Evolutionary conservation across 2,113 vertebrate genomes (phyloP), one percentile per base, ranked within the genome.

Genomic region (Spea multiplicata): DNA sequence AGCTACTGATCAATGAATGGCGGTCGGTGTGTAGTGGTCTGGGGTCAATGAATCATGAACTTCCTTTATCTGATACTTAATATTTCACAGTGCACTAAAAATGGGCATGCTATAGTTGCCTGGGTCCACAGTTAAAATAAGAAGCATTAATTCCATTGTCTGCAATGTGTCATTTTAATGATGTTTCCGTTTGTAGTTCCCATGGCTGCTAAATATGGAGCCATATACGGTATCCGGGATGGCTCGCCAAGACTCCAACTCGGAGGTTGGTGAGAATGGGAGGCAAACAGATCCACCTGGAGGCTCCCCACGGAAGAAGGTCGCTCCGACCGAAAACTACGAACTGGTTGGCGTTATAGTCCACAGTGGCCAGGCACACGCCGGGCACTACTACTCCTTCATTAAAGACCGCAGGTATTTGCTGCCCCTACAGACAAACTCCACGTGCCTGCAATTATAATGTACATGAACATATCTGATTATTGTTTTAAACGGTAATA

Each of bases 201-300:
- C 97, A 30, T 98, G 97, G 96, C 95, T 98, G 91, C 83, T 99
- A 81, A 99, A 99, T 88, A 99, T 99, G 97, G 97, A 99, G 87
- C 97, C 97, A 5, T 99, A 99, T 90, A 99, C 97, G 0, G 96
- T 99, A 64, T 93, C 96, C 0, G 97, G 97, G 76, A 99, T 98
- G 96, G 97, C 97, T 74, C 96, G 97, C 7, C 97, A 97, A 83
- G 97, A 99, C 85, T 97, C 95, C 0, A 98, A 95, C 71, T 91
- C 91, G 0, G 97, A 99, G 86, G 95, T 90, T 30, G 91, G 94
- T 2, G 97, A 98, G 82, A 95, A 93, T 0, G 92, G 95, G 3
- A 91, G 96, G 76, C 92, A 76, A 1, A 81, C 90, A 0, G 95
- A 96, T 65, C 90, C 90, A 62, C 86, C 92, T n/a, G 94, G 95